These are phyloP conservation scores for Tenthredo mesomela DNA, from an alignment of 2,888 invertebrate species.

Conservation along the genomic window DNA sequence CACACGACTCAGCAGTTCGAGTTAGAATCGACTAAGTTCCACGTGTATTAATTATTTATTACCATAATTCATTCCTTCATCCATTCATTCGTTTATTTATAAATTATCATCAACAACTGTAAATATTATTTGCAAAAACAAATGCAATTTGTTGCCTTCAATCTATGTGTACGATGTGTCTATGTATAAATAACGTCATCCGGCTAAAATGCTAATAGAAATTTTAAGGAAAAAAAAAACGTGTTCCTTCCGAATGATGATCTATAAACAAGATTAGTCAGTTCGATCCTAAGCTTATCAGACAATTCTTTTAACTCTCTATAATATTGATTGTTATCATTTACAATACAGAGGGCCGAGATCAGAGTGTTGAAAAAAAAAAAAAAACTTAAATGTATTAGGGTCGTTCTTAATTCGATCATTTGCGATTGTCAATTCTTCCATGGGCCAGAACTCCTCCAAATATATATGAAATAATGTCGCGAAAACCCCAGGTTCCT, in stretches of 20 bases:
- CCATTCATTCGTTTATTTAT: not conserved
- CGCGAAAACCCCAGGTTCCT: too few relatives aligned
- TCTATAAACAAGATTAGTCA: constrained; percentile 6
- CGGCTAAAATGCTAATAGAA: not conserved
- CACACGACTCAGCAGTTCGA: not conserved
- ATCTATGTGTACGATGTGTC: not conserved
- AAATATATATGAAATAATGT: too few relatives aligned
- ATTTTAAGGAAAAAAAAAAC: not conserved
- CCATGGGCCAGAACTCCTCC: too few relatives aligned
- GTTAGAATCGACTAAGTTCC: not conserved
- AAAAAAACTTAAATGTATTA: not conserved
- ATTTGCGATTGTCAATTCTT: too few relatives aligned
- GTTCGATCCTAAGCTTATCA: not conserved
- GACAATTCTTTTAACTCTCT: not conserved
- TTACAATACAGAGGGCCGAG: constrained; percentile 33
- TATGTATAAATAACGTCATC: constrained; percentile 1
- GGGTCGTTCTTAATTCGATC: too few relatives aligned
- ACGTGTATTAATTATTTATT: not conserved
- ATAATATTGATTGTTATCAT: constrained; percentile 24
- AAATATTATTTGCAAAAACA: not conserved
- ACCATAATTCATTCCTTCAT: not conserved
- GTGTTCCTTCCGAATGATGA: not conserved
- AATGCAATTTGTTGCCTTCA: not conserved
- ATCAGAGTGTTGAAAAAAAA: constrained; percentile 31
- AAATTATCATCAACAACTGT: not conserved